Percentiles rank a stretch among this genome's conserved stretches.
Conservation (phyloP, 2,797 vertebrate genomes). For the Microctenopoma lineatum region DNA sequence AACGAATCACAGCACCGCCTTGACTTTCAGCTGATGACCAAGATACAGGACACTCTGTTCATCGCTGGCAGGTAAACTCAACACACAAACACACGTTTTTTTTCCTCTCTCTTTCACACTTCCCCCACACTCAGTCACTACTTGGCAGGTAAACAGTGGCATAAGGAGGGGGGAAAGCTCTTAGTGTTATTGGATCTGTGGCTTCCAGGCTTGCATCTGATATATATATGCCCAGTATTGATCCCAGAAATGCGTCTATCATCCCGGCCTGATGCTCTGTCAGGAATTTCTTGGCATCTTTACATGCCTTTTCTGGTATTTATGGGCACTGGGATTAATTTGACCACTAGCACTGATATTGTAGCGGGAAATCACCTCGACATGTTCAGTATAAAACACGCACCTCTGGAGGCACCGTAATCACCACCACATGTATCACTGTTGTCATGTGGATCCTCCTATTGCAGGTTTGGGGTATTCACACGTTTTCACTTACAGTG, state of each 20-base stretch:
- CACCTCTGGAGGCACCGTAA: conserved; percentile 32
- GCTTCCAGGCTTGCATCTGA: conserved; percentile 64
- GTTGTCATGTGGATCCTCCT: conserved; percentile 36
- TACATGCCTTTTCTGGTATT: conserved; percentile 72
- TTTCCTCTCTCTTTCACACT: conserved; percentile 48
- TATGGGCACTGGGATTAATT: conserved; percentile 67
- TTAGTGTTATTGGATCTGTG: conserved; percentile 81
- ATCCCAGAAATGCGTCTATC: conserved; percentile 72
- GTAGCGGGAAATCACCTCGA: conserved; percentile 71
- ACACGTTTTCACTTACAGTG: conserved; percentile 18
- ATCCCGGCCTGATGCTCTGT: conserved; percentile 55
- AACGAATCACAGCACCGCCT: conserved; percentile 98
- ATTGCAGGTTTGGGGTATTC: conserved; percentile 11
- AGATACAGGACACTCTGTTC: conserved; percentile 99
- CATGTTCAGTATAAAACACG: conserved; percentile 58
- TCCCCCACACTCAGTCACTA: conserved; percentile 78
- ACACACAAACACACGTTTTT: conserved; percentile 84
- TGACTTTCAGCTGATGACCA: conserved; percentile 99
- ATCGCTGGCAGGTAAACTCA: conserved; percentile 97
- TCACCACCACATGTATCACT: conserved; percentile 52
- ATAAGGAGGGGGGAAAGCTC: conserved; percentile 59
- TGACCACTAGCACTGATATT: conserved; percentile 55
- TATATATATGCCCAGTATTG: conserved; percentile 73
- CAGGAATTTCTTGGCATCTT: conserved; percentile 74
- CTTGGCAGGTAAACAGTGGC: conserved; percentile 90